Evolutionary conservation across 2,888 invertebrate species (phyloP).

Genomic region (Leptinotarsa juncta): DNA sequence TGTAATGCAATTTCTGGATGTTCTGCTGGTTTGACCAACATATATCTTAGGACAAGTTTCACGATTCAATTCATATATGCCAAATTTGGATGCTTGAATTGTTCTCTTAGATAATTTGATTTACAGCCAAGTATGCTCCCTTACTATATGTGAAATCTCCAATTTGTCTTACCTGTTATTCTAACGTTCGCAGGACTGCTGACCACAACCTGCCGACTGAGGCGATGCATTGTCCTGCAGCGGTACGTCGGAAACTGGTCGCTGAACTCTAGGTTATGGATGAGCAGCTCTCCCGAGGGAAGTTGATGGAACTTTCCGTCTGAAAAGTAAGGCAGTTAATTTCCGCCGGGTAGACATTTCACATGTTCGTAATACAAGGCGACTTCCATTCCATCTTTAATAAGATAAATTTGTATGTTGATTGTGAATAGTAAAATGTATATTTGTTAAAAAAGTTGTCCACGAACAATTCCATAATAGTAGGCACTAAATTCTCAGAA

Average conservation of each 20-base stretch:
- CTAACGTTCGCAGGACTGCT: conserved; percentile 77
- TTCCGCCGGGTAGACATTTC: background rate
- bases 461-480: no score
- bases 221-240: conserved; percentile 79
- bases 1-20: no score
- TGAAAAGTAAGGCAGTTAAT: conserved; percentile 61
- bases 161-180: conserved; percentile 72
- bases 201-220: conserved; percentile 78
- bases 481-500: no score
- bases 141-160: background rate
- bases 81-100: no score
- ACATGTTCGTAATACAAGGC: background rate
- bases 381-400: background rate
- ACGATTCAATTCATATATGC: no score
- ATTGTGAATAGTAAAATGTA: no score
- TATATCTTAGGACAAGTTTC: no score
- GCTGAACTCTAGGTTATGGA: conserved; percentile 79
- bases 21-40: no score
- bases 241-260: conserved; percentile 80
- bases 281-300: conserved; percentile 79
- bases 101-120: no score
- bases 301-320: conserved; percentile 82
- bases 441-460: no score
- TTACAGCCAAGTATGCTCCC: no score
- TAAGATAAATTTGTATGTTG: no score